Conservation (phyloP, 2,888 invertebrate genomes). For the Rhorus exstirpatorius region DNA sequence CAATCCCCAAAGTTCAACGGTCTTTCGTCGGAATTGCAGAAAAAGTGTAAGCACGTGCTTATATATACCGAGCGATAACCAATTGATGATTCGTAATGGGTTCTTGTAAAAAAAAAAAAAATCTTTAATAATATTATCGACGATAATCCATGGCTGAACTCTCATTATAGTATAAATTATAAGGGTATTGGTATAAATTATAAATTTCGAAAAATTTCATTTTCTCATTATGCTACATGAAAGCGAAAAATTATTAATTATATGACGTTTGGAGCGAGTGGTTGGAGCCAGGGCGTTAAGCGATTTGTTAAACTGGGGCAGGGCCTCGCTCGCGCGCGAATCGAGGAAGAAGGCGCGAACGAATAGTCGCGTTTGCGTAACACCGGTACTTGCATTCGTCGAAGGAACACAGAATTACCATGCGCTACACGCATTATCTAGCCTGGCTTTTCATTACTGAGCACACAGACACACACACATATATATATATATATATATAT, state of each 20-base stretch:
- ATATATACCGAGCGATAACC: no score
- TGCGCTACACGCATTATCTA: constrained; percentile 18
- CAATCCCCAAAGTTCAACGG: background rate
- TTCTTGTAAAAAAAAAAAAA: no score
- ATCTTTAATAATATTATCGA: no score
- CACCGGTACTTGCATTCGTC: constrained; percentile 17
- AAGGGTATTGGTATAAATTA: no score
- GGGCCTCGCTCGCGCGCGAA: constrained; percentile 42
- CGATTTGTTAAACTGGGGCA: constrained; percentile 64
- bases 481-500: background rate
- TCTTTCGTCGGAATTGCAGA: background rate
- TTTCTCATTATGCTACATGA: background rate
- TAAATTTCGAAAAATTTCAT: background rate
- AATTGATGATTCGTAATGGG: no score
- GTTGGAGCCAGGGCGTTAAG: constrained; percentile 30
- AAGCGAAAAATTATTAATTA: background rate
- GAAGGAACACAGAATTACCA: constrained; percentile 25
- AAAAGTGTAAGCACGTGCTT: background rate
- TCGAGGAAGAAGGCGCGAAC: constrained; percentile 57
- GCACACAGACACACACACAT: constrained; percentile 5
- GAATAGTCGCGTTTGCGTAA: constrained; percentile 65
- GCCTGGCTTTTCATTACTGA: constrained; percentile 42
- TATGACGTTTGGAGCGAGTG: constrained; percentile 7
- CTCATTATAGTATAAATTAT: no score
- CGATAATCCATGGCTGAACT: no score